Evolutionary conservation across 2,888 invertebrate species (phyloP), one percentile per base, ranked within the genome.

Genomic region (Cosmia pyralina): DNA sequence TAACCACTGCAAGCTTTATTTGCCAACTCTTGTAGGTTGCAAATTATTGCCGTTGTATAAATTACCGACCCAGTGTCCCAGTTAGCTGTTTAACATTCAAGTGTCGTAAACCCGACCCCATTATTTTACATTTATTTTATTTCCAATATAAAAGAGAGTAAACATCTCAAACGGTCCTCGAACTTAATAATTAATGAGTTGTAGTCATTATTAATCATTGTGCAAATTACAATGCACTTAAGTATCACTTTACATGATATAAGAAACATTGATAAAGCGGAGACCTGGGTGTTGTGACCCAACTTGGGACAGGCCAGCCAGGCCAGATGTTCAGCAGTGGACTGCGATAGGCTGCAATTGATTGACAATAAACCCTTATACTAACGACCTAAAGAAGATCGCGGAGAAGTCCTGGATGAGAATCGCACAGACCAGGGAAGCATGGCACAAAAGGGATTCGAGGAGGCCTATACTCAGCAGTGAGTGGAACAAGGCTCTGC

Each of bases 101-200:
- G 38, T 41, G 28, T 48, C 48, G 48, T 50, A 48, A 57, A 75
- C 44, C 46, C 28, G 57, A 4, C 34, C 75, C 6, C 22, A 44
- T 57, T 73, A 11, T 50, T 64, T 44, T 44, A 46, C n/a, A 46
- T 59, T 57, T 11, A 58, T 28, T 66, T 50, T 66, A 58, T 77
- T 76, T 63, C 15, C 53, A 46, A 17, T 46, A 38, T 15, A 34
- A 52, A 69, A 28, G 28, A 48, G 44, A 66, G 19, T 34, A 66
- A 76, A 44, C 57, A 67, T 58, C 22, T 38, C 38, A 41, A 19
- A 19, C 28, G 13, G 28, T 28, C n/a, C 41, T 11, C n/a, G 15
- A 28, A 69, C 50, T 41, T n/a, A 68, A 50, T 50, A 68, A 50
- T 50, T 50, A n/a, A 41, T 69, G 17, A 15, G 17, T 28, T 67